These are phyloP conservation scores for Ophraella communa DNA, from an alignment of 2,888 invertebrate species.

Conservation along the genomic window DNA sequence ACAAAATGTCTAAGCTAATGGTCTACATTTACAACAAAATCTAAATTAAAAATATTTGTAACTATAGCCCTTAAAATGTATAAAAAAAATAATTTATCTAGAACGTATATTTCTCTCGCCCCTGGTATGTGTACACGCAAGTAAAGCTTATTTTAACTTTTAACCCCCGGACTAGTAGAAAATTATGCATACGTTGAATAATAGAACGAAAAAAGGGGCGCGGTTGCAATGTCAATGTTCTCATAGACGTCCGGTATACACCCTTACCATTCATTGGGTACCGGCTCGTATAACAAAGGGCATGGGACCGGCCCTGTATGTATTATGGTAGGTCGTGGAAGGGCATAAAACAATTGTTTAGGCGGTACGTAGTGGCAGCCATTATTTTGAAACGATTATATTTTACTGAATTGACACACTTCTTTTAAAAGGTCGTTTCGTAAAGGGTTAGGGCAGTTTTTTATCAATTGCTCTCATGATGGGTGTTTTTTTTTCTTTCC, in stretches of 20 bases:
- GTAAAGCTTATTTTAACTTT: neutral
- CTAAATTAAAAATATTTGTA: no score
- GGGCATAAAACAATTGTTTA: conserved; percentile 52
- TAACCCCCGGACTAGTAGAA: neutral
- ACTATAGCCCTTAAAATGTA: no score
- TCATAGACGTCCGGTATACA: conserved; percentile 53
- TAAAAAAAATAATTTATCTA: no score
- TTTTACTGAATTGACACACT: conserved; percentile 28
- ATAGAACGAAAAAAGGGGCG: conserved; percentile 42
- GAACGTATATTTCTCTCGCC: neutral
- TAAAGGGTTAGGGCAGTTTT: conserved; percentile 32
- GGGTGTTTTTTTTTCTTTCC: conserved; percentile 28
- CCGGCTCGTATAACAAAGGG: conserved; percentile 44
- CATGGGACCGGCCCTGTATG: conserved; percentile 48
- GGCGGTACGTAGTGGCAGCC: conserved; percentile 49
- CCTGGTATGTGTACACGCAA: neutral
- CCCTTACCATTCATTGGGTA: conserved; percentile 52
- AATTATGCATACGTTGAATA: conserved; percentile 3
- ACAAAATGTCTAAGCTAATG: no score
- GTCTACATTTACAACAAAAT: no score
- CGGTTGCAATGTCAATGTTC: conserved; percentile 49
- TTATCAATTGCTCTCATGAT: conserved; percentile 15
- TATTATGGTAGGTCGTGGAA: conserved; percentile 41
- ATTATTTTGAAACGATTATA: conserved; percentile 36
- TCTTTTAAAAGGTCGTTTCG: conserved; percentile 25